Evolutionary conservation across 2,113 vertebrate species (phyloP).

Genomic region (Sinocyclocheilus anshuiensis): DNA sequence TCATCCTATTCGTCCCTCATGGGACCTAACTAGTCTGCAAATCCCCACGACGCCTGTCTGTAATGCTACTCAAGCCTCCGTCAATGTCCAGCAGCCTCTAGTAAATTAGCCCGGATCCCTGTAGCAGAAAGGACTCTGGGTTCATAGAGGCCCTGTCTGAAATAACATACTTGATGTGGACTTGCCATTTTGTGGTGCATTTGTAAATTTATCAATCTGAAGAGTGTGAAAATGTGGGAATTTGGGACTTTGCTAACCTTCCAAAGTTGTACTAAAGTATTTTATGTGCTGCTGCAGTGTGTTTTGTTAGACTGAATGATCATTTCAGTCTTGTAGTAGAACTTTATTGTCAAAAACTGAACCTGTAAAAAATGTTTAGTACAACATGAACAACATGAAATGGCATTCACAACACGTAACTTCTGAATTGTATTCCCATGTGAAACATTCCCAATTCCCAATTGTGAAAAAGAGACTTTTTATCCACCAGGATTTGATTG

Average conservation of each 20-base stretch:
- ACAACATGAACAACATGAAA: background rate
- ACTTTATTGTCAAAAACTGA: background rate
- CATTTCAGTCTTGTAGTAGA: background rate
- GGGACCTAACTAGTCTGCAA: constrained; percentile 59
- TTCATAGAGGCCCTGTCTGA: constrained; percentile 39
- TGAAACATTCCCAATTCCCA: background rate
- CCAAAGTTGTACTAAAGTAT: background rate
- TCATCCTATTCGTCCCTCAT: constrained; percentile 35
- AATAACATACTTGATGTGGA: constrained; percentile 47
- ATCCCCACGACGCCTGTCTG: constrained; percentile 65
- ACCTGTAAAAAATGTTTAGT: background rate
- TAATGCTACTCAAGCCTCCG: constrained; percentile 67
- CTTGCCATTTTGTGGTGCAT: background rate
- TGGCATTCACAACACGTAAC: background rate
- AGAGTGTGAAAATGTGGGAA: background rate
- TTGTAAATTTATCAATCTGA: background rate
- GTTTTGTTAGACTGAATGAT: background rate
- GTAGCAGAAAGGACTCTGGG: constrained; percentile 5
- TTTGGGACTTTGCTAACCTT: background rate
- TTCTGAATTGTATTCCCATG: background rate
- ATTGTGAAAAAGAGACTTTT: background rate
- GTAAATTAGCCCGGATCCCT: constrained; percentile 66
- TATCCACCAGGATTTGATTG: background rate
- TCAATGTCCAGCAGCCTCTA: constrained; percentile 64
- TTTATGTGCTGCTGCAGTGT: background rate